Evolutionary conservation across 2,797 vertebrate genomes (phyloP), one percentile per base, ranked within the genome.

Genomic region (Scolopax rusticola): DNA sequence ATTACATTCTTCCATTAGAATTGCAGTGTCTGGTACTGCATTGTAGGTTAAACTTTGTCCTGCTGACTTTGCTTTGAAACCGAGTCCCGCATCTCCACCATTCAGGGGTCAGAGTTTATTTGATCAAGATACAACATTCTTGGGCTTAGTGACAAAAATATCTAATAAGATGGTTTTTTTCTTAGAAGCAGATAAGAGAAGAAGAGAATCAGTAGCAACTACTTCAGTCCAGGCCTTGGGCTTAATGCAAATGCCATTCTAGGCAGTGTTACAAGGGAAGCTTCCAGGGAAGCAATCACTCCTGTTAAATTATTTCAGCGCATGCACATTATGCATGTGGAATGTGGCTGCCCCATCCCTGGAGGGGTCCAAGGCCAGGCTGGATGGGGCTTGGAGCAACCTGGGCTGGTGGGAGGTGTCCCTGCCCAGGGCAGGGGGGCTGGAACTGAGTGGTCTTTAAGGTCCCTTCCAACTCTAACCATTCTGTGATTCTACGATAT

Each of bases 81-180:
- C 65, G 47, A 33, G 75, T 85, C 92, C 81, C 10, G 0, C 68
- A 94, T 41, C 38, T 90, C 56, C 51, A 28, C 76, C 71, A 71
- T 80, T 95, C 90, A 96, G 93, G 94, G 96, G 96, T 97, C 96
- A 97, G 86, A 95, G 96, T 97, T 97, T 97, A 97, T 97, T 94
- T 97, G 96, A 90, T 92, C 71, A 95, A 97, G 96, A 97, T 95
- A 96, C 50, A 90, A 38, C 81, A 90, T 90, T 95, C 96, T 95
- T 95, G 71, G 48, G 60, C 36, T 93, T 84, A 68, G 83, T 79
- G 53, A 60, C 15, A 79, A 86, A 91, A 86, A 89, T n/a, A 80
- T 85, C 64, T 89, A 71, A 94, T 86, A 25, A 87, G 74, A 25
- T 75, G 28, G 12, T 14, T 89, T 93, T 95, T 92, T 94, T 84